Conservation (phyloP, 2,797 vertebrate species). For the Spinus pinus region DNA sequence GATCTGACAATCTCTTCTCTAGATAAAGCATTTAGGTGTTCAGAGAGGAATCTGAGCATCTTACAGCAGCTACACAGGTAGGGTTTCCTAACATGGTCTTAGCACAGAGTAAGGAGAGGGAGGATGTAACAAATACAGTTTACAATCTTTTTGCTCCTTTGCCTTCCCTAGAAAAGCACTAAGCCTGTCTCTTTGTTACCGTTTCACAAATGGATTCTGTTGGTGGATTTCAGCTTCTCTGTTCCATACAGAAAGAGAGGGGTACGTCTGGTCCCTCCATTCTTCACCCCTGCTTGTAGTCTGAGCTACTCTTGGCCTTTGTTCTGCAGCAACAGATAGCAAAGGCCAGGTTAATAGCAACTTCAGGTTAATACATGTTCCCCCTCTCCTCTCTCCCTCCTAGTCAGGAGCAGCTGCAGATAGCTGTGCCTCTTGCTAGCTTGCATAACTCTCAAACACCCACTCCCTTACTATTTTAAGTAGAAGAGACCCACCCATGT, state of each 20-base stretch:
- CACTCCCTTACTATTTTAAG: not conserved
- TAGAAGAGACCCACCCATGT: not conserved
- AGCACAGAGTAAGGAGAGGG: fast-evolving
- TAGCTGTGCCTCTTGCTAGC: not conserved
- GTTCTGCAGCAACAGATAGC: not conserved
- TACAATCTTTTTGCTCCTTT: not conserved
- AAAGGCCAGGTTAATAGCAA: not conserved
- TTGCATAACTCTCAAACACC: not conserved
- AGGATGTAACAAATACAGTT: not conserved
- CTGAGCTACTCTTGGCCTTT: not conserved
- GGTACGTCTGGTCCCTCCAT: not conserved
- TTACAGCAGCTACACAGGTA: not conserved
- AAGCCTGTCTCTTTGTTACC: not conserved
- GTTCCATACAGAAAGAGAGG: not conserved
- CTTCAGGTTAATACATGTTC: fast-evolving
- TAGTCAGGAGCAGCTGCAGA: not conserved
- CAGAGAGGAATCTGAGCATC: not conserved
- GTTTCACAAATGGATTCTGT: not conserved
- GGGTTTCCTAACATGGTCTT: fast-evolving
- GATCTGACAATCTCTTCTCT: not conserved
- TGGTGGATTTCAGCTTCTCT: not conserved
- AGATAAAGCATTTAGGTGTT: not conserved
- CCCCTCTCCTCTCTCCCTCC: not conserved
- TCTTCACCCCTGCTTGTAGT: too few species aligned
- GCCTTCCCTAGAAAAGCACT: not conserved